Evolutionary conservation across 1,140 invertebrate genomes (phyloP), one percentile per base, ranked within the genome.

Genomic region (Triops longicaudatus): DNA sequence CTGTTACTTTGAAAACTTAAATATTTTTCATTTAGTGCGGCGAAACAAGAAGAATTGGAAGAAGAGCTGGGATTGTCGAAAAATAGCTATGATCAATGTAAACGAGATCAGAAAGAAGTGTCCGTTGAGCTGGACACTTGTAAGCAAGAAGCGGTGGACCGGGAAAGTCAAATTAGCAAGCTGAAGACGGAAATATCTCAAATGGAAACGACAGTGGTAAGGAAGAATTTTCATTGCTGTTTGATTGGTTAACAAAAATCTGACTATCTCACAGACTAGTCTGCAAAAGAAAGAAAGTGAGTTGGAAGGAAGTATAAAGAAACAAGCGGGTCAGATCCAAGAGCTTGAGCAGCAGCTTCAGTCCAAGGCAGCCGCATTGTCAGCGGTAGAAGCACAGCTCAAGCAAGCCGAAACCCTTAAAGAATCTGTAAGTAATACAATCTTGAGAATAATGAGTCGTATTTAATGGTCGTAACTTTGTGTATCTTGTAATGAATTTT

Each of bases 11-110:
- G 22, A 26, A 73, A n/a, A 26, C 42, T n/a, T 43, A 28, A 17
- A 26, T 73, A 22, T 42, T 26, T 43, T 0, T 17, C 37, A 27
- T 44, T 10, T 27, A 77, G 76, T 43, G 73, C 76, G 4, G 41
- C 72, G 4, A 77, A 77, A 27, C 76, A 77, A 26, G 41, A 72
- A 17, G 76, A 77, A 26, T 71, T 77, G 0, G 76, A 77, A 43
- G 76, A 77, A 73, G 42, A 77, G 10, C 76, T 77, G 14, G 63
- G 72, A 10, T 26, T 41, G 31, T 73, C 42, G 72, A 72, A 73
- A 12, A 77, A 77, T 17, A 77, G 73, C n/a, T 73, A 43, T 42
- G 72, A 77, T 44, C 72, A 77, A 2, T 43, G 63, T 9, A 41
- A 43, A 72, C 28, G 73, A 28, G 76, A 71, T 14, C 27, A 72